These are phyloP conservation scores for Dryobotodes eremita DNA, from an alignment of 2,888 invertebrate species.

Conservation along the genomic window DNA sequence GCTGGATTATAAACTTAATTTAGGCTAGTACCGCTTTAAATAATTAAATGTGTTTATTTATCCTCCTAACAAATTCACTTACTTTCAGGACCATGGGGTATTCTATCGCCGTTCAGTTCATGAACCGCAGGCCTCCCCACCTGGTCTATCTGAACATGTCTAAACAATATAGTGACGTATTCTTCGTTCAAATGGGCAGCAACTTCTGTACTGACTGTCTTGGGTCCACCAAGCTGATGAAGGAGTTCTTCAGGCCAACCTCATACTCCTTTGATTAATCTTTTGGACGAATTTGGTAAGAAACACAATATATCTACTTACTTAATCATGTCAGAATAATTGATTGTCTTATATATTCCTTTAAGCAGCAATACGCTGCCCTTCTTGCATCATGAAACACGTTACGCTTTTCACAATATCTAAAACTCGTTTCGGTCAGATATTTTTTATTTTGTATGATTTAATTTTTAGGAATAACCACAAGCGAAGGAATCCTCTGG, in stretches of 20 bases:
- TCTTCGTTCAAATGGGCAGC: slow-evolving; percentile 93
- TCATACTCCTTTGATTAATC: slow-evolving; percentile 94
- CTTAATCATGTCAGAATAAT: background rate
- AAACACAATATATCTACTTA: slow-evolving; percentile 8
- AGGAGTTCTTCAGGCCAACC: slow-evolving; percentile 95
- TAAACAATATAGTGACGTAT: slow-evolving; percentile 93
- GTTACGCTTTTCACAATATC: slow-evolving; percentile 19
- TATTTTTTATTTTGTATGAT: background rate
- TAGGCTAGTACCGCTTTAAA: too few relatives aligned
- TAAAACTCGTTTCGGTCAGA: background rate
- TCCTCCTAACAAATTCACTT: background rate
- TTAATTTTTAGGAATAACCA: slow-evolving; percentile 71
- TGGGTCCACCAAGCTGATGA: slow-evolving; percentile 94
- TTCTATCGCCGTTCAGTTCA: slow-evolving; percentile 94
- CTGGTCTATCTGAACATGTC: slow-evolving; percentile 94
- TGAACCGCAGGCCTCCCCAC: slow-evolving; percentile 93
- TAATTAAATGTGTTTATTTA: background rate
- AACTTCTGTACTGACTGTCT: slow-evolving; percentile 95
- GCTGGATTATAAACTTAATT: background rate
- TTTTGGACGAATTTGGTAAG: slow-evolving; percentile 96
- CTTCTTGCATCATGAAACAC: slow-evolving; percentile 18
- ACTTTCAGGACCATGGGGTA: slow-evolving; percentile 94
- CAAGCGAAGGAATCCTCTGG: slow-evolving; percentile 94
- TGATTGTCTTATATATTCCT: background rate
- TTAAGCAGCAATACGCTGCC: slow-evolving; percentile 10